Conservation (phyloP, 1,140 invertebrate genomes). For the Parasteatoda tepidariorum region DNA sequence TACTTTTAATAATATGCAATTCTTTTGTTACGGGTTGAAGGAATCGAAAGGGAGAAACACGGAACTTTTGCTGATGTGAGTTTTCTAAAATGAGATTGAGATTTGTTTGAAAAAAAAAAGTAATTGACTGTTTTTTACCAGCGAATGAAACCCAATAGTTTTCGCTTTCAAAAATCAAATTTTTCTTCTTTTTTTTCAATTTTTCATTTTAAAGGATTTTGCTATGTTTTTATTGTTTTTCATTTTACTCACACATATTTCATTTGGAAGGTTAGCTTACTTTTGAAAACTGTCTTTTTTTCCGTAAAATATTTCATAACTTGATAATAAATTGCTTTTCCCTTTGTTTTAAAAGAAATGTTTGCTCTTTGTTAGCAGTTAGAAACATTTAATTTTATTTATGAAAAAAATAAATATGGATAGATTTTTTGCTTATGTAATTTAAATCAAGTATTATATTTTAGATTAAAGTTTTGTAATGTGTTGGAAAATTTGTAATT, state of each 20-base stretch:
- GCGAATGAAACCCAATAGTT: not conserved
- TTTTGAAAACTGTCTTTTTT: too few species aligned
- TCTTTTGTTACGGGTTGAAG: not conserved
- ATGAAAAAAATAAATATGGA: too few species aligned
- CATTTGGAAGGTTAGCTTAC: too few species aligned
- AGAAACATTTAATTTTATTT: too few species aligned
- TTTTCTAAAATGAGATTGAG: conserved; percentile 1
- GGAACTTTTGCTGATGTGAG: conserved; percentile 12
- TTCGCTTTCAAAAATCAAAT: not conserved
- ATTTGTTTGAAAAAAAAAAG: conserved; percentile 6
- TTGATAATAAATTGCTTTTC: too few species aligned
- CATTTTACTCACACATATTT: not conserved
- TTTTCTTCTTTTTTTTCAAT: not conserved
- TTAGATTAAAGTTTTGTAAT: too few species aligned
- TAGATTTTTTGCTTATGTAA: too few species aligned
- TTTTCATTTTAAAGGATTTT: not conserved
- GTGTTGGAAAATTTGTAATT: too few species aligned
- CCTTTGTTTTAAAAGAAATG: too few species aligned
- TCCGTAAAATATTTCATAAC: too few species aligned
- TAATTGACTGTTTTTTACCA: conserved; percentile 21
- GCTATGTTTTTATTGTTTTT: not conserved
- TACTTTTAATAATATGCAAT: not conserved
- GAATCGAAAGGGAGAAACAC: not conserved
- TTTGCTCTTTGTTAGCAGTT: too few species aligned
- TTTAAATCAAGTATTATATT: too few species aligned